These are phyloP conservation scores for Heliconius hermathena DNA, from an alignment of 1,140 invertebrate genomes.

Conservation along the genomic window DNA sequence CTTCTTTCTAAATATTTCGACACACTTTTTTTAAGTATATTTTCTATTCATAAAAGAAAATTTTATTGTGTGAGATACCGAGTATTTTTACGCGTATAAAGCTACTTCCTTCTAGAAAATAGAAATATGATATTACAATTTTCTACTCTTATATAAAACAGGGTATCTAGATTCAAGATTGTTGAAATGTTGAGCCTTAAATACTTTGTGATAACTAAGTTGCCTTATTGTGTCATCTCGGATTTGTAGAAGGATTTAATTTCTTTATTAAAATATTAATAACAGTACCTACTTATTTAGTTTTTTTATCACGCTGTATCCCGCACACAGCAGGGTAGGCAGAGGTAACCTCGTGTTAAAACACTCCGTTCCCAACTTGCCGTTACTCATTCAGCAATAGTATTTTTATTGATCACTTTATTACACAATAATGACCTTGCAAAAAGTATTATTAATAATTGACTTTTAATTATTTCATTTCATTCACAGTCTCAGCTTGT, in stretches of 20 bases:
- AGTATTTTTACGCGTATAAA: background rate
- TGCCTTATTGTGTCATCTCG: background rate
- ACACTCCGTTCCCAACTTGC: too few species aligned
- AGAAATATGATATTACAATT: background rate
- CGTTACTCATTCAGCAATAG: background rate
- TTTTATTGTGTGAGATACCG: background rate
- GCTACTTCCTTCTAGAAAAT: background rate
- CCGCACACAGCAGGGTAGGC: too few species aligned
- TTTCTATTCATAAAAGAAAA: background rate
- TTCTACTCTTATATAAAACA: background rate
- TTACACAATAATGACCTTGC: conserved; percentile 22
- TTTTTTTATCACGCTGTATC: background rate
- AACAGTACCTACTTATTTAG: background rate
- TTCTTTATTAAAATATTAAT: background rate
- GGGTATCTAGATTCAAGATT: background rate
- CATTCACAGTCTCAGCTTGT: conserved; percentile 16
- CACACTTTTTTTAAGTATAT: background rate
- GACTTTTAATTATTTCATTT: conserved; percentile 19
- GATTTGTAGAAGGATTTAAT: background rate
- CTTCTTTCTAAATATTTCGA: background rate
- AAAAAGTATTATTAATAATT: conserved; percentile 9
- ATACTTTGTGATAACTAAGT: background rate
- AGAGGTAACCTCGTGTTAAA: too few species aligned
- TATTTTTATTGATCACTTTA: background rate
- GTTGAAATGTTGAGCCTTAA: background rate